Evolutionary conservation across 1,140 invertebrate genomes (phyloP).

Genomic region (Drosophila asahinai): DNA sequence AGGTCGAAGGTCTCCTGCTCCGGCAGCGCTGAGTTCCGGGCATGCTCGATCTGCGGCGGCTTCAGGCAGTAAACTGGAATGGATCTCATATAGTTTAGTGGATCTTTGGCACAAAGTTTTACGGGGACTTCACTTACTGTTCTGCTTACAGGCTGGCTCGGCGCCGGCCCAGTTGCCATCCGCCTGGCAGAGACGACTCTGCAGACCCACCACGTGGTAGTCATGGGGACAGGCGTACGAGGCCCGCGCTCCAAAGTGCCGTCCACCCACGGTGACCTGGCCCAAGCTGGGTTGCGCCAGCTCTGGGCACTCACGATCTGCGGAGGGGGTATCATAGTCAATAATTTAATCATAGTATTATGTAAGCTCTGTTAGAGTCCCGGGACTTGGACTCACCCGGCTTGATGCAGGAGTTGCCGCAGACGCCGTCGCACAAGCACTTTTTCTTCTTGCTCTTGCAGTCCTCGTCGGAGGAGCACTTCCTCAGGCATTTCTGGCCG

Average conservation of each 20-base stretch:
- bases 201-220: constrained; percentile 94
- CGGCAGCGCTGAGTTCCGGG: constrained; percentile 92
- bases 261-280: constrained; percentile 89
- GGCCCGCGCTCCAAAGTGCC: constrained; percentile 91
- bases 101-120: fast-evolving
- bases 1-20: constrained; percentile 94
- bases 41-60: constrained; percentile 94
- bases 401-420: constrained; percentile 98
- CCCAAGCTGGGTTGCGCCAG: constrained; percentile 90
- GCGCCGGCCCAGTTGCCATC: constrained; percentile 96
- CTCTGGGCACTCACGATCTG: constrained; percentile 94
- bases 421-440: constrained; percentile 97
- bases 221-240: constrained; percentile 95
- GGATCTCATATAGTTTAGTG: not conserved
- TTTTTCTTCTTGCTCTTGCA: constrained; percentile 98
- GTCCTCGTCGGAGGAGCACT: constrained; percentile 97
- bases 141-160: constrained; percentile 94
- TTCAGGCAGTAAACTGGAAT: constrained; percentile 93
- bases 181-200: constrained; percentile 93
- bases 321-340: not conserved
- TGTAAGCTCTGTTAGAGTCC: too few relatives aligned
- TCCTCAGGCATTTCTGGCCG: constrained; percentile 95
- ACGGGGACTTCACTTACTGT: constrained; percentile 87
- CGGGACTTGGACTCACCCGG: constrained; percentile 87
- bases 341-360: too few relatives aligned